Evolutionary conservation across 1,140 invertebrate genomes (phyloP), one percentile per base, ranked within the genome.

Genomic region (Euwallacea similis): DNA sequence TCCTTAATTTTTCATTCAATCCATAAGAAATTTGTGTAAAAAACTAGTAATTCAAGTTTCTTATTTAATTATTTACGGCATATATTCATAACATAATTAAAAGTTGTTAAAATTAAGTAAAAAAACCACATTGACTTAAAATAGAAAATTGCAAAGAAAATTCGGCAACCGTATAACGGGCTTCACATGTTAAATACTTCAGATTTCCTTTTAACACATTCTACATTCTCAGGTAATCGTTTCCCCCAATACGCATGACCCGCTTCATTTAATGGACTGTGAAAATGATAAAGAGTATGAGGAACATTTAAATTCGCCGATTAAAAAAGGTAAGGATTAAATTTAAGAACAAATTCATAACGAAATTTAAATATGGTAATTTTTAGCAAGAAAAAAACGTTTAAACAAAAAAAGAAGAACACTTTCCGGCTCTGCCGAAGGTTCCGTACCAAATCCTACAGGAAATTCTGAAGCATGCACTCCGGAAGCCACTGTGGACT

Each of bases 191-290:
- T 58, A 9, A 58, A 59, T 59, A 7, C 11, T 62, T 59, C 10
- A 13, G 6, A 59, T 62, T 16, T 67, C 58, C 33, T 59, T 33
- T 33, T 33, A 33, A 33, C 4, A 4, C 21, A 33, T 33, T 33
- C 21, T 33, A 33, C 21, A 33, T 33, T 4, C 21, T 33, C 21
- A 69, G 66, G 94, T 97, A 0, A 92, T 95, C 41, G 95, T 97
- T 79, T 95, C 95, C 58, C 91, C 91, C 42, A 96, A 98, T 82
- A 94, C 95, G 69, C 87, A 90, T 74, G 96, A 98, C 84, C 95
- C 96, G 2, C 81, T 98, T 16, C 95, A 96, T 83, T 82, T 98
- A 56, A 89, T 89, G 76, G 90, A 90, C 76, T 90, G 88, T 16
- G 87, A 92, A n/a, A 90, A 93, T 78, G 89, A 92, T 75, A 89